phyloP scores from a whole-genome alignment of 2,888 invertebrate species.

The Gryllus longicercus region DNA sequence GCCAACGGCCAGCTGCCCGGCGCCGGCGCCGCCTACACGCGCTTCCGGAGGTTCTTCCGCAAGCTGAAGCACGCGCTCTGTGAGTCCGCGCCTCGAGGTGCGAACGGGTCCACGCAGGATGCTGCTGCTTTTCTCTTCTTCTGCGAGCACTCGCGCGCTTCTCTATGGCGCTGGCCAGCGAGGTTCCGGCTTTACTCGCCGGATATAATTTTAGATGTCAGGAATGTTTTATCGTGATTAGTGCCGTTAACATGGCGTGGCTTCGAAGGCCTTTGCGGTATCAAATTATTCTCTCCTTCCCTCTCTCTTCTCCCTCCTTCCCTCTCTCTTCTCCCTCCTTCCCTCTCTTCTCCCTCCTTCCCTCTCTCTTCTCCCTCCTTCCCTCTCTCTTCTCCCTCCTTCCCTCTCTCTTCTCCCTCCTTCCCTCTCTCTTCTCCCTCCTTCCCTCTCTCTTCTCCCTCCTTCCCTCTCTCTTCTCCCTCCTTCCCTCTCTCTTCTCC shows the following conservation, averaged over 20 bases:
- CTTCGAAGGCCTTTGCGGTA: neutral
- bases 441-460: neutral
- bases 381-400: neutral
- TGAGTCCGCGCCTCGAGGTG: constrained; percentile 29
- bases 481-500: neutral
- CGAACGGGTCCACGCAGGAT: neutral
- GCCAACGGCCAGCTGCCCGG: neutral
- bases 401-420: neutral
- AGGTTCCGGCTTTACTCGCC: no score
- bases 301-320: neutral
- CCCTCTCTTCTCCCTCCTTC: neutral
- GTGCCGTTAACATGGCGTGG: no score
- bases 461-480: neutral
- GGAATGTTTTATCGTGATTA: no score
- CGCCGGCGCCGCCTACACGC: constrained; percentile 20
- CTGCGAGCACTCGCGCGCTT: no score
- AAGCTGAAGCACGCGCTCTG: constrained; percentile 37
- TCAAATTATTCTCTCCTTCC: neutral
- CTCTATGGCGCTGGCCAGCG: no score
- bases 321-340: neutral
- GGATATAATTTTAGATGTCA: no score
- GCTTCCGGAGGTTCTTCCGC: constrained; percentile 35
- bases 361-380: neutral
- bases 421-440: no score
- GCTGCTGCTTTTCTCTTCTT: neutral